Conservation (phyloP, 2,888 invertebrate species). For the Pterobdella sp. region DNA sequence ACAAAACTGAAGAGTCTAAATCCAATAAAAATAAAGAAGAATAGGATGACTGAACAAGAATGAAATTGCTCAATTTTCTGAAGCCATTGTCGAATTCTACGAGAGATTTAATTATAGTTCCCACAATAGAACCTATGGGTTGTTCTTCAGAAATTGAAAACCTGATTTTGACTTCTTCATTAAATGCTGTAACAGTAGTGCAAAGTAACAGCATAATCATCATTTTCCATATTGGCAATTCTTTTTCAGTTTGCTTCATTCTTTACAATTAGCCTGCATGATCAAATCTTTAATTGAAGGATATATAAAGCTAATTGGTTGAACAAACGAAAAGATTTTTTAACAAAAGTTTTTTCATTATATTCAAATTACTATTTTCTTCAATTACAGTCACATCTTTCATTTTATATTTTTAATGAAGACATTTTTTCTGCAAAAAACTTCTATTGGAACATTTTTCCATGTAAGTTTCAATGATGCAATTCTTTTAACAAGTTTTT, state of each 20-base stretch:
- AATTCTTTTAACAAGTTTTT: too few species aligned
- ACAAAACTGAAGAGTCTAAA: neutral
- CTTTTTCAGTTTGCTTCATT: neutral
- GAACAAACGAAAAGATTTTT: neutral
- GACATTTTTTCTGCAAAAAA: too few species aligned
- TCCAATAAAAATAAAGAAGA: neutral
- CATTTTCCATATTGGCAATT: neutral
- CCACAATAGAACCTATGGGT: neutral
- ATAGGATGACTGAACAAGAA: neutral
- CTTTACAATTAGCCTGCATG: neutral
- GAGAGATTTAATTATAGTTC: neutral
- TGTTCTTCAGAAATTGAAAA: neutral
- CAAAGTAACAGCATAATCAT: neutral
- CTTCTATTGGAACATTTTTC: too few species aligned
- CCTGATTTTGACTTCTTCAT: neutral
- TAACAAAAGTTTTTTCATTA: too few species aligned
- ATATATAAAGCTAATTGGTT: neutral
- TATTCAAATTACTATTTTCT: too few species aligned
- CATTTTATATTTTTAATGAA: too few species aligned
- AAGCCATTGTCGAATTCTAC: neutral
- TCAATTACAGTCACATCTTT: too few species aligned
- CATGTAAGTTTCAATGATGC: too few species aligned
- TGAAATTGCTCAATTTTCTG: neutral
- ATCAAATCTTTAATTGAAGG: neutral
- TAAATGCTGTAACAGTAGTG: neutral